Base-by-base conservation (phyloP, 2,888 invertebrate genomes). In the Drosophila aldrichi region DNA sequence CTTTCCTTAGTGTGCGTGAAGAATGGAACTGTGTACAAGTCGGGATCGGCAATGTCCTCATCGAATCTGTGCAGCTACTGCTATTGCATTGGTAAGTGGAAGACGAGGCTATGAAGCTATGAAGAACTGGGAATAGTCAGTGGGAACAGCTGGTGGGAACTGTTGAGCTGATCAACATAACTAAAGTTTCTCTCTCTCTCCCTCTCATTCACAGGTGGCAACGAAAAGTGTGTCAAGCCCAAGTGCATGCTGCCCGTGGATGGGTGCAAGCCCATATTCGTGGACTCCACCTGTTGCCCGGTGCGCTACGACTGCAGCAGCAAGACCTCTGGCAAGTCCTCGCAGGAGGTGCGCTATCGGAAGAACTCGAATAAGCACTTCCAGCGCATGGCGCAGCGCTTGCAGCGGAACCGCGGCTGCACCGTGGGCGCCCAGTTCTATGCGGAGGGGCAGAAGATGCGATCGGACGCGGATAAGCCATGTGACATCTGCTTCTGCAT, bases 401-500 rank as follows among this genome's bases (percentile, higher is more conserved):
- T 90, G 44, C 92, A 92, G 60, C 82, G 92, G n/a, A 92, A 91
- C 84, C 91, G 91, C 6, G 92, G 92, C 32, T 92, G 96, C 73
- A 97, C 97, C 82, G 92, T 94, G 29, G 94, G 95, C 3, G 94
- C 95, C 9, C 93, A 93, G 29, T 93, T 94, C 89, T 95, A 96
- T 84, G 92, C 94, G 16, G 96, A 97, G 92, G 97, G 97, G 1
- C 95, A 96, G 77, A 95, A 93, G 95, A 94, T 94, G 79, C 94
- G 94, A 77, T 94, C 94, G 25, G 94, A 94, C 64, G 57, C 66
- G 20, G 90, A 91, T 44, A 89, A 80, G 40, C 92, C 92, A 0
- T 97, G 97, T 92, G 95, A 96, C 88, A 95, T 96, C 75, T 97
- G 97, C 92, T 97, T 96, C 92, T 97, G 97, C 90, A 94, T 97